phyloP scores from a whole-genome alignment of 2,888 invertebrate species.

The Drosophila tripunctata region DNA sequence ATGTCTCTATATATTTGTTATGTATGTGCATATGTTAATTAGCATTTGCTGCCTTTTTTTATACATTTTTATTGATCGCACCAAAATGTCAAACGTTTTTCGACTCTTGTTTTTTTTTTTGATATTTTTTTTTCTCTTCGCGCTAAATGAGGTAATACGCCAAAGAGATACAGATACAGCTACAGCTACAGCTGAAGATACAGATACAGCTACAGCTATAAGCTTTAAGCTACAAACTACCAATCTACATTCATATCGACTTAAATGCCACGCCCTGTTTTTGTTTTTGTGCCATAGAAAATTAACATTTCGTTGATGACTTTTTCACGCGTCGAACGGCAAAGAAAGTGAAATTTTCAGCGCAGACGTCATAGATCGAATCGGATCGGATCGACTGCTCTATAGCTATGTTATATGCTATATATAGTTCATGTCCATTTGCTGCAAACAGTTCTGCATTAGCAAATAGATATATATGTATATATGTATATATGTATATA shows the following conservation, averaged over 20 bases:
- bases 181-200: slow-evolving; percentile 4
- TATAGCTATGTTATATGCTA: too few relatives aligned
- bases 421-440: too few relatives aligned
- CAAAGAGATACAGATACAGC: slow-evolving; percentile 35
- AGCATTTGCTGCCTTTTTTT: slow-evolving; percentile 70
- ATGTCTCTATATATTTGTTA: slow-evolving; percentile 35
- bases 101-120: slow-evolving; percentile 35
- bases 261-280: slow-evolving; percentile 49
- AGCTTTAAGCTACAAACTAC: slow-evolving; percentile 4
- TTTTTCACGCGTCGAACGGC: slow-evolving; percentile 39
- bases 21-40: slow-evolving; percentile 70
- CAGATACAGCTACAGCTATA: not conserved
- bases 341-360: slow-evolving; percentile 56
- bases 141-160: slow-evolving; percentile 71
- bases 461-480: too few relatives aligned
- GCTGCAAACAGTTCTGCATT: slow-evolving; percentile 3
- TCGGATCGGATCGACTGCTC: not conserved
- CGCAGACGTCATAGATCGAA: slow-evolving; percentile 37
- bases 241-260: not conserved
- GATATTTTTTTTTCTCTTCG: slow-evolving; percentile 27
- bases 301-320: slow-evolving; percentile 65
- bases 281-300: slow-evolving; percentile 5
- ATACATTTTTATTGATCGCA: slow-evolving; percentile 68
- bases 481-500: too few relatives aligned
- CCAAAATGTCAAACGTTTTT: slow-evolving; percentile 79